These are phyloP conservation scores for Calliphora vomitoria DNA, from an alignment of 2,888 invertebrate species.

Conservation along the genomic window DNA sequence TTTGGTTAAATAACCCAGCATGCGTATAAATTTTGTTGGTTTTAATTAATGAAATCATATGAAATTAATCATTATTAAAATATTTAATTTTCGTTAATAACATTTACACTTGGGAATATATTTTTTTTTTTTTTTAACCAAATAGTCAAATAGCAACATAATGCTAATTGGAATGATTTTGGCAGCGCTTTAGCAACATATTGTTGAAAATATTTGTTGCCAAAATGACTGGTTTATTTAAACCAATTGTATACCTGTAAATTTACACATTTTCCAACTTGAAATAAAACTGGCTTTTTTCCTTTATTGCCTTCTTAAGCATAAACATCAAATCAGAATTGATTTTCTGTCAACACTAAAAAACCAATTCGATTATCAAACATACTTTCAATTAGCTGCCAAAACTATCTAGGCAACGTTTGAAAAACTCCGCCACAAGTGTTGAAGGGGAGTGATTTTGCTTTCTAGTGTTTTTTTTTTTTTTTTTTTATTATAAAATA, in stretches of 20 bases:
- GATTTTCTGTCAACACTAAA: conserved; percentile 58
- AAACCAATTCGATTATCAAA: conserved; percentile 45
- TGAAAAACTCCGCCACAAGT: conserved; percentile 37
- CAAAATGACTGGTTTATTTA: background rate
- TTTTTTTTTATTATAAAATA: background rate
- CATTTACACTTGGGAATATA: too few species aligned
- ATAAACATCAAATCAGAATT: conserved; percentile 9
- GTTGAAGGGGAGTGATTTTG: conserved; percentile 38
- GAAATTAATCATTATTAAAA: too few species aligned
- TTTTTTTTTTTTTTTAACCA: too few species aligned
- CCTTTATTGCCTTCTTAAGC: background rate
- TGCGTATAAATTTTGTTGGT: too few species aligned
- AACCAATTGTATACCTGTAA: too few species aligned
- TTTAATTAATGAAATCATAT: too few species aligned
- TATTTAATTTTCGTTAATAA: too few species aligned
- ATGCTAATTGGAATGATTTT: background rate
- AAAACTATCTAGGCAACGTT: conserved; percentile 27
- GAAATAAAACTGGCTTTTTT: background rate
- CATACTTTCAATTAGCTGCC: conserved; percentile 41
- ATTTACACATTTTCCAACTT: background rate
- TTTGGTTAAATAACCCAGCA: too few species aligned
- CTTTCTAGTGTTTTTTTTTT: background rate
- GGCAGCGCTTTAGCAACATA: background rate
- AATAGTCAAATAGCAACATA: background rate
- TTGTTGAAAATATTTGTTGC: background rate